phyloP scores from a whole-genome alignment of 2,797 vertebrate genomes.

The Galagoides demidoff region DNA sequence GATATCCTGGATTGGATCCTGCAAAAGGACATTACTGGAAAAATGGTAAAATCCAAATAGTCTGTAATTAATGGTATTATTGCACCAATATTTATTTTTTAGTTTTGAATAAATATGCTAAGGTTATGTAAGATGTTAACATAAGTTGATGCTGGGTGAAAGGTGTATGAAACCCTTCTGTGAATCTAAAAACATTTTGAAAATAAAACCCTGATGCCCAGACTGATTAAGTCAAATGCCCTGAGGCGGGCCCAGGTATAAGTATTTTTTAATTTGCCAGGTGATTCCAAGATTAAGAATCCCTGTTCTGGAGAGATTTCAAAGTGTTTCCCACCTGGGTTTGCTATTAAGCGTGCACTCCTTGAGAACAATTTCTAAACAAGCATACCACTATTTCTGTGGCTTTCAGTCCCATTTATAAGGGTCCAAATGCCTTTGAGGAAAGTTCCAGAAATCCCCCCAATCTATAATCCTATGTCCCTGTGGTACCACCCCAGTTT shows the following conservation, averaged over 20 bases:
- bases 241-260: background rate
- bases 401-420: too few relatives aligned
- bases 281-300: background rate
- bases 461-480: background rate
- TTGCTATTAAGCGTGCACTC: background rate
- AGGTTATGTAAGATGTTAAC: background rate
- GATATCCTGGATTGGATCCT: background rate
- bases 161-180: background rate
- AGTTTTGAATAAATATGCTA: conserved; percentile 22
- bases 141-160: background rate
- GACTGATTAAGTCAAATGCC: background rate
- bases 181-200: background rate
- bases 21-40: background rate
- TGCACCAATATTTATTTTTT: conserved; percentile 50
- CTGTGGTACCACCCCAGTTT: background rate
- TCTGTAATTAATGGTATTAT: background rate
- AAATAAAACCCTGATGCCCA: background rate
- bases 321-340: background rate
- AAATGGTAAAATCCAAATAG: background rate
- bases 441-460: background rate
- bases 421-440: background rate
- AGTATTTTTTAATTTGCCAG: background rate
- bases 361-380: background rate
- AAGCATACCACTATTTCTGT: background rate
- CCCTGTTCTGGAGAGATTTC: background rate